phyloP scores from a whole-genome alignment of 2,888 invertebrate genomes.

The Hypercompe scribonia region DNA sequence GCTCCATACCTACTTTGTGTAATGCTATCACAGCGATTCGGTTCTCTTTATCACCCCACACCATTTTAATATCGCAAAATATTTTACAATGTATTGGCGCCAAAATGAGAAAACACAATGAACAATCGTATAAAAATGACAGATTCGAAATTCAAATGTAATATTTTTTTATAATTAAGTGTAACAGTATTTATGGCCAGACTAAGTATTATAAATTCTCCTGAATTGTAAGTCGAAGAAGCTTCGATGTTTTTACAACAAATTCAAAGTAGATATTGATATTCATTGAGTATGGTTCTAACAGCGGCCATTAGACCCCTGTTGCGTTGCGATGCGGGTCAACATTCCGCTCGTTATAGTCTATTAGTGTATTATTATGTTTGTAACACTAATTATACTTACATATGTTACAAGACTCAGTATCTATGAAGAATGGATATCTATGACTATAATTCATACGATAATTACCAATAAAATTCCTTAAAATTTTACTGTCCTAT shows the following conservation, averaged over 20 bases:
- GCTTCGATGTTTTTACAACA: background rate
- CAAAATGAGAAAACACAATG: too few relatives aligned
- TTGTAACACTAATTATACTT: background rate
- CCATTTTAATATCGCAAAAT: too few relatives aligned
- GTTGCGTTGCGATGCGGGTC: constrained; percentile 19
- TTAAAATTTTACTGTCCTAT: background rate
- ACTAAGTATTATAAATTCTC: background rate
- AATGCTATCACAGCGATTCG: too few relatives aligned
- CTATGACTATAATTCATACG: background rate
- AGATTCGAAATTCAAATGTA: too few relatives aligned
- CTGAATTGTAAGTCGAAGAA: constrained; percentile 2
- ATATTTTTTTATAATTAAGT: too few relatives aligned
- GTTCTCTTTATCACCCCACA: too few relatives aligned
- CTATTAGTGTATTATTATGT: constrained; percentile 5
- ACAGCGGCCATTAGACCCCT: constrained; percentile 17
- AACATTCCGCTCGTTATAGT: background rate
- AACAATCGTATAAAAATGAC: too few relatives aligned
- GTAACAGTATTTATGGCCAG: too few relatives aligned
- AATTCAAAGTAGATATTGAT: constrained; percentile 7
- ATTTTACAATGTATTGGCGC: too few relatives aligned
- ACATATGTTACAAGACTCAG: background rate
- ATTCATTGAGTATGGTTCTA: constrained; percentile 2
- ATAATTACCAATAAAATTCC: background rate
- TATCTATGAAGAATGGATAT: background rate
- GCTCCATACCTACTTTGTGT: too few relatives aligned